Evolutionary conservation across 2,797 vertebrate genomes (phyloP), one percentile per base, ranked within the genome.

Genomic region (Borostomias antarcticus): DNA sequence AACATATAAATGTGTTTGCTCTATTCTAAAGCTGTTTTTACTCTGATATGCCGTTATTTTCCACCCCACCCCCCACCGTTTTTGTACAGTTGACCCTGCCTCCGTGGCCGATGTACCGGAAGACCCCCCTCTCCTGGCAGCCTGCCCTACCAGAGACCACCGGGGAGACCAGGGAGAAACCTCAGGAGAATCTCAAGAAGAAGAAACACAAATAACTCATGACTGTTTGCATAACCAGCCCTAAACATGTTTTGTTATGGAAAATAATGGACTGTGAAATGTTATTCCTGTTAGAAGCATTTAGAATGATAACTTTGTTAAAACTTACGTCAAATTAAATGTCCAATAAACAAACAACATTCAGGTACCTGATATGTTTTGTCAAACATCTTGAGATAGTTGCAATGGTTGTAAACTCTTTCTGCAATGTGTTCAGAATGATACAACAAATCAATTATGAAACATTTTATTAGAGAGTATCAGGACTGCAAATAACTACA

Each of bases 91-190:
- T 99, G 75, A 99, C 97, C 0, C 93, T 99, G 60, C 97, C 97
- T 25, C 97, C 97, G 0, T 99, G 97, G 97, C 96, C 96, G 0
- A 96, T 98, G 91, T 99, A 95, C 87, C 94, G 96, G 72, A 89
- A 76, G 80, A 94, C 93, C 66, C 96, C 96, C 61, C 89, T 99
- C 51, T 90, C 91, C 62, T 99, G 97, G 97, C 93, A 98, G 78
- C 95, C 96, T 1, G 82, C 80, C 28, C 17, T 96, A 60, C 94
- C 96, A 23, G 93, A 91, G 0, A 80, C 74, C 64, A 73, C 82
- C 0, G 92, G 90, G 37, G 96, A 98, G 33, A 85, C 75, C 3
- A 93, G 86, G 69, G 96, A 95, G 21, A 99, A 98, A 83, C 95
- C 95, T 76, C 88, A 94, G 68, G 94, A 94, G 75, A 89, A 60